Conservation (phyloP, 2,113 vertebrate genomes). For the Tyrannus savana region DNA sequence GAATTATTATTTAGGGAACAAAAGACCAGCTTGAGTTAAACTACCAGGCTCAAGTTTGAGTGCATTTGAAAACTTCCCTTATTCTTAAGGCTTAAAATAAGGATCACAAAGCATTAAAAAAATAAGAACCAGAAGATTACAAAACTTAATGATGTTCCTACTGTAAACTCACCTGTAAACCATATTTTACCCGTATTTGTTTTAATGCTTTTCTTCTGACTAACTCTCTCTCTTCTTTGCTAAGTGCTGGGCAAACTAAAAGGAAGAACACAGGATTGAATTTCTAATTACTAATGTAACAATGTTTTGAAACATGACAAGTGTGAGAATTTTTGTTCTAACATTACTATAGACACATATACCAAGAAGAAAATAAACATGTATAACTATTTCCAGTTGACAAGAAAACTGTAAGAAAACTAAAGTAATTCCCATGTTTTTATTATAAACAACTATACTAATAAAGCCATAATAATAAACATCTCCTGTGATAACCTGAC, state of each 20-base stretch:
- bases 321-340: not conserved
- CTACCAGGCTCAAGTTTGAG: not conserved
- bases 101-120: not conserved
- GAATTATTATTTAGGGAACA: not conserved
- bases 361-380: not conserved
- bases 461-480: not conserved
- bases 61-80: not conserved
- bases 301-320: not conserved
- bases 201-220: slow-evolving; percentile 92
- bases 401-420: not conserved
- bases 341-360: not conserved
- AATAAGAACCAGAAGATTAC: not conserved
- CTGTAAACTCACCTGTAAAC: slow-evolving; percentile 87
- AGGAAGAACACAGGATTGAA: not conserved
- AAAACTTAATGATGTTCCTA: not conserved
- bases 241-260: slow-evolving; percentile 79
- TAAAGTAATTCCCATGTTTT: not conserved
- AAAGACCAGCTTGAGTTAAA: not conserved
- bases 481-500: not conserved
- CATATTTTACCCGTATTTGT: slow-evolving; percentile 96
- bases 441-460: not conserved
- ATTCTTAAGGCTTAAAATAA: not conserved
- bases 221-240: slow-evolving; percentile 92
- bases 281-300: not conserved
- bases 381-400: not conserved